Conservation (phyloP, 2,888 invertebrate genomes). For the Prosopocoilus inquinatus region DNA sequence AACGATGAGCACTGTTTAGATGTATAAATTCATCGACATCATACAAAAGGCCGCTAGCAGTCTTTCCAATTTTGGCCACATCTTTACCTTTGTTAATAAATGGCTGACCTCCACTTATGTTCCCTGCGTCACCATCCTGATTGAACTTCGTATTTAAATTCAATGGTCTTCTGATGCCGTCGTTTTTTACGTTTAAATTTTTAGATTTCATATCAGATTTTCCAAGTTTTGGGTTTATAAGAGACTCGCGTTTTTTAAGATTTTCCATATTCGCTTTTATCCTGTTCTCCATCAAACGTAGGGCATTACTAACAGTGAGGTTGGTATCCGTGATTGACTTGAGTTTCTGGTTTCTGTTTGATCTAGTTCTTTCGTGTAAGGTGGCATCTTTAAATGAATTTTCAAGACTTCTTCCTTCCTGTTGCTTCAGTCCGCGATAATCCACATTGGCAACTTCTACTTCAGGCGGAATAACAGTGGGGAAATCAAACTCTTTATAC, state of each 20-base stretch:
- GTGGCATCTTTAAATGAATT: no score
- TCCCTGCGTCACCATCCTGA: background rate
- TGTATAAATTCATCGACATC: no score
- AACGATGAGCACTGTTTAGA: no score
- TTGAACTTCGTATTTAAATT: background rate
- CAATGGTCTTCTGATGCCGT: background rate
- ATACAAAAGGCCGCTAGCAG: no score
- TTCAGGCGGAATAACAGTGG: conserved; percentile 5
- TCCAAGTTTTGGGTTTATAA: no score
- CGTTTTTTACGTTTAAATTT: background rate
- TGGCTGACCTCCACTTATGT: no score
- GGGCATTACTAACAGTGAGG: background rate
- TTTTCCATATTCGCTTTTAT: conserved; percentile 6
- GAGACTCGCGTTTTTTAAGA: no score
- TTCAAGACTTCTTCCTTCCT: background rate
- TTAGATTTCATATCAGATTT: no score
- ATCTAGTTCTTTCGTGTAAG: background rate
- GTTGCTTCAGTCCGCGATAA: background rate
- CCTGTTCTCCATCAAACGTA: background rate
- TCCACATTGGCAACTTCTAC: background rate
- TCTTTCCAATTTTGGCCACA: no score
- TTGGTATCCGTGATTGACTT: no score
- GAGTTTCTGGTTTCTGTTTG: background rate
- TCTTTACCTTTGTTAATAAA: no score
- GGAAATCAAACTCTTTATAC: background rate